These are phyloP conservation scores for Nemotelus pantherinus DNA, from an alignment of 2,888 invertebrate species.

Conservation along the genomic window DNA sequence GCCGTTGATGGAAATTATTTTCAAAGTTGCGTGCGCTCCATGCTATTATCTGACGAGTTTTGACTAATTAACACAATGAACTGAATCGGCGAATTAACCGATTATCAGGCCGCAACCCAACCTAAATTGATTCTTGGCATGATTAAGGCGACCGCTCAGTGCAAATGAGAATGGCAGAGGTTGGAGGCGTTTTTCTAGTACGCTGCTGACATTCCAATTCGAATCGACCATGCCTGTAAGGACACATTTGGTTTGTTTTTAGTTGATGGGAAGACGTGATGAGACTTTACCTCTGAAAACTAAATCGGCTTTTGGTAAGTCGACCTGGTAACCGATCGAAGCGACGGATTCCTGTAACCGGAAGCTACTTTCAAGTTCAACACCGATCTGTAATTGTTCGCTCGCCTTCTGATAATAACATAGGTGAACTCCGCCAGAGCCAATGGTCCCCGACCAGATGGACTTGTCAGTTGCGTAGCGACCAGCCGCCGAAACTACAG, in stretches of 20 bases:
- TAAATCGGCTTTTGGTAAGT: slow-evolving; percentile 93
- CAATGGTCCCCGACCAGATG: slow-evolving; percentile 78
- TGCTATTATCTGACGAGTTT: too few relatives aligned
- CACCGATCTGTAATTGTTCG: slow-evolving; percentile 89
- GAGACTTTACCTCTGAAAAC: slow-evolving; percentile 83
- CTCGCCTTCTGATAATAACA: slow-evolving; percentile 96
- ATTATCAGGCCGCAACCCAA: slow-evolving; percentile 95
- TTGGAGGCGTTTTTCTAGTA: slow-evolving; percentile 91
- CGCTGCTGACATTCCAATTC: slow-evolving; percentile 92
- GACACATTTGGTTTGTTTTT: neutral
- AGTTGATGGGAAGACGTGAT: neutral
- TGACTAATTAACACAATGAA: too few relatives aligned
- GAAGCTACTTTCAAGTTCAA: slow-evolving; percentile 93
- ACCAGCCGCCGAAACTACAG: slow-evolving; percentile 86
- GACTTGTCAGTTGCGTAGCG: slow-evolving; percentile 68
- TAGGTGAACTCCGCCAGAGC: slow-evolving; percentile 83
- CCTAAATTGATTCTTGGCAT: slow-evolving; percentile 90
- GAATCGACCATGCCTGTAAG: slow-evolving; percentile 86
- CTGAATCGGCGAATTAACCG: slow-evolving; percentile 70
- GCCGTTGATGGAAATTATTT: too few relatives aligned
- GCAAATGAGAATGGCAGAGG: slow-evolving; percentile 95
- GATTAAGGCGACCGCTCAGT: slow-evolving; percentile 91
- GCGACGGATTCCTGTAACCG: slow-evolving; percentile 91
- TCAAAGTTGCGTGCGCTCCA: too few relatives aligned
- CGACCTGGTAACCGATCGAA: slow-evolving; percentile 93